These are phyloP conservation scores for Sphecodes monilicornis DNA, from an alignment of 2,888 invertebrate genomes.

Conservation along the genomic window DNA sequence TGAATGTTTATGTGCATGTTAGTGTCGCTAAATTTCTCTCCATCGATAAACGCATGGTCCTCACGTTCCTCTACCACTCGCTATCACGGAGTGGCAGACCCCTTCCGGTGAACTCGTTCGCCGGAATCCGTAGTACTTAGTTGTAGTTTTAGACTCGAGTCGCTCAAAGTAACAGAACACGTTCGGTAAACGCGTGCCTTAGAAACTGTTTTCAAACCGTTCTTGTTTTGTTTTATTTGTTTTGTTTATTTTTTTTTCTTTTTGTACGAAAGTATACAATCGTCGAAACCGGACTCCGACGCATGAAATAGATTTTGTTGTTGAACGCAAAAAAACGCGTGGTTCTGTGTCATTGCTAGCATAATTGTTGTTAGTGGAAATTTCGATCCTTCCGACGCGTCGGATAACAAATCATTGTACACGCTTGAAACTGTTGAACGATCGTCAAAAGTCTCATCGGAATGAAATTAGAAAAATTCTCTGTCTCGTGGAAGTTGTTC, in stretches of 20 bases:
- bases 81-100: constrained; percentile 15
- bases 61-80: constrained; percentile 29
- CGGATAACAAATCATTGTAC: background rate
- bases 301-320: background rate
- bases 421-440: background rate
- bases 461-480: no score
- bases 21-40: constrained; percentile 20
- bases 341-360: background rate
- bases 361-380: background rate
- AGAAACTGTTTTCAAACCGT: constrained; percentile 18
- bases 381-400: background rate
- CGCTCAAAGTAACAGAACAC: constrained; percentile 57
- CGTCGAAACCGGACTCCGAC: constrained; percentile 9
- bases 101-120: constrained; percentile 26
- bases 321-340: background rate
- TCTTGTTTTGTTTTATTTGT: constrained; percentile 14
- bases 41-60: constrained; percentile 5
- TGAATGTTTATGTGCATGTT: constrained; percentile 24
- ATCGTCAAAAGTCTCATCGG: no score
- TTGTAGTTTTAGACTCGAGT: constrained; percentile 62
- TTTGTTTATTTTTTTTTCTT: background rate
- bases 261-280: constrained; percentile 20
- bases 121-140: constrained; percentile 65
- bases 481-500: background rate
- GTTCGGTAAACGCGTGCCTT: constrained; percentile 21